Percentiles rank a stretch among this genome's conserved stretches.
phyloP scores from a whole-genome alignment of 1,140 invertebrate genomes.

The Homarus americanus region DNA sequence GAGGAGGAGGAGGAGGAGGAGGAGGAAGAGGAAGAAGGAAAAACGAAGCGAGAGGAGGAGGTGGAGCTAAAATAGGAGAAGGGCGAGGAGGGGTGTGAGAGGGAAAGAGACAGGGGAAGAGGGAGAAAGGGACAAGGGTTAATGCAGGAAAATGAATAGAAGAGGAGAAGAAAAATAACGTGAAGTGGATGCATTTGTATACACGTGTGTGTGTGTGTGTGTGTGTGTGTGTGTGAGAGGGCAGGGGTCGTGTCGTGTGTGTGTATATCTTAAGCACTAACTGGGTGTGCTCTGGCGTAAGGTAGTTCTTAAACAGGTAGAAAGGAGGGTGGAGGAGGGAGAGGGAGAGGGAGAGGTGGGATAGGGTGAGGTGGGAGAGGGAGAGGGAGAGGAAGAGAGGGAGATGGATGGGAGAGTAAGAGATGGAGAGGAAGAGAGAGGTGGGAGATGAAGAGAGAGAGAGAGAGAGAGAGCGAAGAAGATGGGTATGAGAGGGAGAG shows the following conservation, averaged over 20 bases:
- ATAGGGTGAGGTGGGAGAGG: neutral
- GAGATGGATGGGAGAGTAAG: neutral
- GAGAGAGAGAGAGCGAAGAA: no score
- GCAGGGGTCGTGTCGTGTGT: no score
- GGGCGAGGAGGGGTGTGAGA: neutral
- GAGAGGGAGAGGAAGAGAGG: neutral
- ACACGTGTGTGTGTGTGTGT: no score
- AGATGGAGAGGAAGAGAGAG: neutral
- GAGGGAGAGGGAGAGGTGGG: neutral
- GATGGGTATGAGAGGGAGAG: no score
- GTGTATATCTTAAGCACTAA: no score
- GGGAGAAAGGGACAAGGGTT: neutral
- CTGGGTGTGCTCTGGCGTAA: no score
- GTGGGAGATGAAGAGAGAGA: no score
- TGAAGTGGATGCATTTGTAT: no score
- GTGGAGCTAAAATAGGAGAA: neutral
- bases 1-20: conserved; percentile 2
- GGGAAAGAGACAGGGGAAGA: neutral
- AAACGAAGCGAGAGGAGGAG: neutral
- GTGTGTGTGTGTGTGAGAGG: no score
- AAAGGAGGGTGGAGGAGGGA: neutral
- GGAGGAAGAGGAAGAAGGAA: neutral
- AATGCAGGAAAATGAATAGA: neutral
- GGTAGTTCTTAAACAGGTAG: no score
- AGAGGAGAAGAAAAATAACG: neutral